phyloP scores from a whole-genome alignment of 2,888 invertebrate genomes.

The Cordilura impudica region DNA sequence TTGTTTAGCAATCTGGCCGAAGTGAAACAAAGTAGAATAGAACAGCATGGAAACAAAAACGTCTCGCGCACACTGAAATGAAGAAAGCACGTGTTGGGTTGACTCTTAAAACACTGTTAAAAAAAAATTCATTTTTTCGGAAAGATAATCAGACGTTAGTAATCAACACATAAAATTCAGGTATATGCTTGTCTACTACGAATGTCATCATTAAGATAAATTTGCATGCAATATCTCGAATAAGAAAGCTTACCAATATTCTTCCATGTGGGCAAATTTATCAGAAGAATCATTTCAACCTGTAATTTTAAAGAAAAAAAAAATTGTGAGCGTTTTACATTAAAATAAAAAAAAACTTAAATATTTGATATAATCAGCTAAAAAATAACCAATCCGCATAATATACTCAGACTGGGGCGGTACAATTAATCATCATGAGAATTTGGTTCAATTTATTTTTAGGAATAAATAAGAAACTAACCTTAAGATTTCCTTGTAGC shows the following conservation, averaged over 20 bases:
- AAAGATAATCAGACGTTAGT: constrained; percentile 61
- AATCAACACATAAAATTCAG: constrained; percentile 64
- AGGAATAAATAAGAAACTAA: background rate
- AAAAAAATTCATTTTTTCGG: background rate
- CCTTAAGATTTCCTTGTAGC: background rate
- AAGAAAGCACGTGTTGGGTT: constrained; percentile 11
- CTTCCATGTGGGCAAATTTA: background rate
- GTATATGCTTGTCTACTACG: constrained; percentile 66
- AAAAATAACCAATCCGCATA: constrained; percentile 64
- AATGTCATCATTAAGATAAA: constrained; percentile 61
- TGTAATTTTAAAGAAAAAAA: too few relatives aligned
- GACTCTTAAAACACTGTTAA: background rate
- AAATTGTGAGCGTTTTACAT: too few relatives aligned
- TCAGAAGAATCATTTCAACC: background rate
- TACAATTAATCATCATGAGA: constrained; percentile 32
- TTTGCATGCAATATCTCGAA: background rate
- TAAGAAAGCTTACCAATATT: background rate
- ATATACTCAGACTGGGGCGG: constrained; percentile 66
- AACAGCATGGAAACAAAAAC: background rate
- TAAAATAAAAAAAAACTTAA: too few relatives aligned
- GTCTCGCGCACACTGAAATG: background rate
- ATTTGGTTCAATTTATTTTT: background rate
- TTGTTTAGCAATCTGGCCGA: background rate
- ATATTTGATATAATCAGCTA: too few relatives aligned
- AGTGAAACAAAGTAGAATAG: background rate